phyloP scores from a whole-genome alignment of 2,113 vertebrate genomes.

The Microcebus murinus region DNA sequence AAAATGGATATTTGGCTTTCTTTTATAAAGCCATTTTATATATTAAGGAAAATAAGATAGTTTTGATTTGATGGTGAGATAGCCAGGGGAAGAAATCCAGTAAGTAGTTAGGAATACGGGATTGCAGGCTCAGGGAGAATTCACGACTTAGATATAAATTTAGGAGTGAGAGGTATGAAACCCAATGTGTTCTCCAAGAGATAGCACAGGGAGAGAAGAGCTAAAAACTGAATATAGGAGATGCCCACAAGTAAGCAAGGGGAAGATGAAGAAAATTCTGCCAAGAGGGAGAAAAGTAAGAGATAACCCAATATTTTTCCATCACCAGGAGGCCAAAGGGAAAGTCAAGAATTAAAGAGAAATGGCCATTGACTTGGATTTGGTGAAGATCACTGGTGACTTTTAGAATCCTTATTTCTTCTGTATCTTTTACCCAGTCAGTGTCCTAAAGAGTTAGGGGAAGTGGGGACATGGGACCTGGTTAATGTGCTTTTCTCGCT shows the following conservation, averaged over 20 bases:
- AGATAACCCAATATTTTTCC: constrained; percentile 14
- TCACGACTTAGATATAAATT: constrained; percentile 37
- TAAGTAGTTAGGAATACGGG: constrained; percentile 31
- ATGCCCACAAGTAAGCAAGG: neutral
- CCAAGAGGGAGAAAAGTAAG: neutral
- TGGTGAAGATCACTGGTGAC: neutral
- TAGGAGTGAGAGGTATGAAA: constrained; percentile 39
- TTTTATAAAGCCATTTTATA: constrained; percentile 30
- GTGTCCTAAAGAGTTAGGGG: neutral
- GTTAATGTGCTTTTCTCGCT: constrained; percentile 12
- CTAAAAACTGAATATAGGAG: neutral
- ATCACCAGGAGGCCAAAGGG: neutral
- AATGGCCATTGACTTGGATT: neutral
- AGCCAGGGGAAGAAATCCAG: constrained; percentile 36
- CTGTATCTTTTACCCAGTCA: neutral
- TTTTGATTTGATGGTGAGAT: constrained; percentile 51
- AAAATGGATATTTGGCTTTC: constrained; percentile 8
- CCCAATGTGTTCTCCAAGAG: constrained; percentile 27
- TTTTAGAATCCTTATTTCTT: constrained; percentile 31
- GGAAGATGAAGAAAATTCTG: neutral
- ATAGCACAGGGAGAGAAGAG: neutral
- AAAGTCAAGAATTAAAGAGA: constrained; percentile 18
- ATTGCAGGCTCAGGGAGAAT: constrained; percentile 24
- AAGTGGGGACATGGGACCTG: neutral
- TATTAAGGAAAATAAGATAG: neutral